Conservation (phyloP, 2,888 invertebrate species). For the Tromatobia lineatoria region DNA sequence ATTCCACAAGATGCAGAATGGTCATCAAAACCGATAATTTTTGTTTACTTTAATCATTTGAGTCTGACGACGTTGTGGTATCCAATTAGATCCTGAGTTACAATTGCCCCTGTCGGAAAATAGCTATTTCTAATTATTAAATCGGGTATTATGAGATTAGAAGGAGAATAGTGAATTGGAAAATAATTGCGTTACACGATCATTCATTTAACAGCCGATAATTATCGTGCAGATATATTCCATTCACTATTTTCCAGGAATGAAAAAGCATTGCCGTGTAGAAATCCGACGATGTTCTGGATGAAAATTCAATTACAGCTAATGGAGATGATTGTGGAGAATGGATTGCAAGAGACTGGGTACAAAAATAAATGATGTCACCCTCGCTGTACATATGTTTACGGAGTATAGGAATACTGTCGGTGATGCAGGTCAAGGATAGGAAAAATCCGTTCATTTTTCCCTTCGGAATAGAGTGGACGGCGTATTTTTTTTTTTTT, state of each 20-base stretch:
- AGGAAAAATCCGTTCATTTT: neutral
- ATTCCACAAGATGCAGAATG: neutral
- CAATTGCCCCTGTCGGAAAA: neutral
- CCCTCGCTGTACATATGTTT: neutral
- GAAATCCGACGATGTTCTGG: neutral
- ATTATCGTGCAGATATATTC: neutral
- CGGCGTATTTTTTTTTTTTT: slow-evolving; percentile 14
- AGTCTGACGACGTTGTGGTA: neutral
- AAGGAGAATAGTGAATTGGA: neutral
- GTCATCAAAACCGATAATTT: neutral
- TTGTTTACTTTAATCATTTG: neutral
- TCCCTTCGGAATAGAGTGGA: neutral
- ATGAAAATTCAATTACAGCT: slow-evolving; percentile 9
- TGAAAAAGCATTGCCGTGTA: neutral
- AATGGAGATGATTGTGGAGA: slow-evolving; percentile 17
- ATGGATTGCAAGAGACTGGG: neutral
- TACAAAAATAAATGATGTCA: slow-evolving; percentile 7
- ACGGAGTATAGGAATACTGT: neutral
- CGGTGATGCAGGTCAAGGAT: neutral
- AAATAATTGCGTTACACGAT: neutral
- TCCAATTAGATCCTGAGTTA: neutral
- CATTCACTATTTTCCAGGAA: neutral
- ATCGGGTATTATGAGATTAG: neutral
- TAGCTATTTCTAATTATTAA: neutral
- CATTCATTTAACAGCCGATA: neutral